phyloP scores from a whole-genome alignment of 2,113 vertebrate species.

The Daboia siamensis region DNA sequence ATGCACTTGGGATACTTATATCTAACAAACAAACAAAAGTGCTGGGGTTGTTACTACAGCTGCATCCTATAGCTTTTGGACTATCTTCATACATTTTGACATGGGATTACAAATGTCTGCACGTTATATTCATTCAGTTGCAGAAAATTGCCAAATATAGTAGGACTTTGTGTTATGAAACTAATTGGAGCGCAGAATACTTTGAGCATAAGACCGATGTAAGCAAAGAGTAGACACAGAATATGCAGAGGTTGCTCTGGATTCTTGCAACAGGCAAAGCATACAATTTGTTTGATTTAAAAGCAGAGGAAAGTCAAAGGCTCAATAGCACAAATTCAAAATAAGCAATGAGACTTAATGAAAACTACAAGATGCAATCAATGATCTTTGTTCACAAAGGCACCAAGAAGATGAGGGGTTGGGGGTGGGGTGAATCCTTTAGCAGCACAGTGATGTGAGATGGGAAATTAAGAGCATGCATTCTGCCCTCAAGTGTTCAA shows the following conservation, averaged over 20 bases:
- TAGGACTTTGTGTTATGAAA: neutral
- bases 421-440: neutral
- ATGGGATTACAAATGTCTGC: neutral
- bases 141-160: neutral
- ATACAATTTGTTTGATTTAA: neutral
- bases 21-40: neutral
- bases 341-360: neutral
- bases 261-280: neutral
- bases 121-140: neutral
- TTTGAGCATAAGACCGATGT: neutral
- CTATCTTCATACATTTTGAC: neutral
- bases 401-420: neutral
- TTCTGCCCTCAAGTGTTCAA: conserved; percentile 22
- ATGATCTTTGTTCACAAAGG: neutral
- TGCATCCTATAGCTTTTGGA: neutral
- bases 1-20: neutral
- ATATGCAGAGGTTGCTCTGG: neutral
- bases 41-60: neutral
- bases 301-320: conserved; percentile 3
- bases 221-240: neutral
- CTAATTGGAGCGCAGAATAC: neutral
- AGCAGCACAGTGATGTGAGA: neutral
- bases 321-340: neutral
- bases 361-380: neutral
- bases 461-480: conserved; percentile 21